Percentiles rank a stretch among this genome's conserved stretches.
Evolutionary conservation across 2,113 vertebrate genomes (phyloP).

Genomic region (Grammomys dolichurus): DNA sequence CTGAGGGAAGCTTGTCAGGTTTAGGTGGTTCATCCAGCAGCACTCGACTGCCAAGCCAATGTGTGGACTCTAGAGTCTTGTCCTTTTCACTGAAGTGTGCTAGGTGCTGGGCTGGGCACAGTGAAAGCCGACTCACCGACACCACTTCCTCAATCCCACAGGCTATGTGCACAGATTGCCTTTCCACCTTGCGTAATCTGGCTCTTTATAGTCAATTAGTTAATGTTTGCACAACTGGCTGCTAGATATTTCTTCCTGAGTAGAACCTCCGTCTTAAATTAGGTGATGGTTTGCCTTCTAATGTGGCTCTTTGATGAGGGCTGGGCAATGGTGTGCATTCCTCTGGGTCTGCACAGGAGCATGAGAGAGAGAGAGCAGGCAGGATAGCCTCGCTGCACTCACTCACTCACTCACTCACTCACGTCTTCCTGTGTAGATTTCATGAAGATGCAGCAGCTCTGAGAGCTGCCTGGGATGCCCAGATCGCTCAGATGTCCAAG

Average conservation of each 20-base stretch:
- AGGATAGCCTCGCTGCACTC: neutral
- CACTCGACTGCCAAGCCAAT: neutral
- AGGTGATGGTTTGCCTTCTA: neutral
- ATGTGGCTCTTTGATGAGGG: neutral
- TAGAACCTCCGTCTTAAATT: neutral
- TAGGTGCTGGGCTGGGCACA: accelerated
- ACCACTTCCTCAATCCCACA: no score
- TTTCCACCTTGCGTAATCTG: neutral
- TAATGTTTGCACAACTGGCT: neutral
- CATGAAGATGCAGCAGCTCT: slow-evolving; percentile 80
- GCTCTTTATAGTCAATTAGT: accelerated
- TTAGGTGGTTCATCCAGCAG: neutral
- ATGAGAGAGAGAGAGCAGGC: neutral
- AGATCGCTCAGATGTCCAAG: slow-evolving; percentile 86
- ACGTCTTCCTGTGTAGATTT: slow-evolving; percentile 81
- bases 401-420: neutral
- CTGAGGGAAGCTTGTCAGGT: neutral
- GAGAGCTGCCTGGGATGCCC: slow-evolving; percentile 85
- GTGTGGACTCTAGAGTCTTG: neutral
- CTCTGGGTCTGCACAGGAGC: accelerated
- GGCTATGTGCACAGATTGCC: neutral
- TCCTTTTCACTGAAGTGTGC: neutral
- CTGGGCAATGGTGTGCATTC: neutral
- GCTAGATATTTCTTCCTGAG: neutral
- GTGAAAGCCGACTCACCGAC: accelerated